Base-by-base conservation (phyloP, 2,888 invertebrate genomes). In the Koerneria pararmatus region DNA sequence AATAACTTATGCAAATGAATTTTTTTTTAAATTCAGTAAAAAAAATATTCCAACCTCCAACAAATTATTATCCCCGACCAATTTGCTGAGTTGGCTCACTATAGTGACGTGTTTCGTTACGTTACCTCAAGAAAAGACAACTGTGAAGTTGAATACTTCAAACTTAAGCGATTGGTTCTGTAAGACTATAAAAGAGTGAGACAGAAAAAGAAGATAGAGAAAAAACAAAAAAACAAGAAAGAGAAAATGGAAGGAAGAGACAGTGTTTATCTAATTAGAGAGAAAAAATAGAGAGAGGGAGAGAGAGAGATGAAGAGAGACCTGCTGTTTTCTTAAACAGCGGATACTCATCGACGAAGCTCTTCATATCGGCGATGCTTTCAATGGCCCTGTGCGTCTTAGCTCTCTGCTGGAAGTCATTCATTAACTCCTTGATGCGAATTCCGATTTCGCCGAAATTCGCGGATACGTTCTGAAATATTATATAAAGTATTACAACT, bases 371-470 rank as follows among this genome's bases (percentile, higher is more conserved):
- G 0, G 91, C 89, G 79, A 99, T 97, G 78, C 93, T 94, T 86
- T 99, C 97, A 1, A 99, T 91, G 87, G 74, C 73, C 84, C 94
- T 91, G 80, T 95, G 93, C 79, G 91, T 92, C 84, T 95, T 91
- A 2, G 94, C 71, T 85, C 94, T 93, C 78, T 89, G 89, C 85
- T 95, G 95, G 85, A 95, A 98, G 82, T 95, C 93, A 69, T 97
- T 95, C 91, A 99, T 97, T 65, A 98, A 86, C 29, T 90, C 89
- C 85, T 97, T 95, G 76, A 98, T 95, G 54, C 92, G 95, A 80
- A 92, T 91, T 0, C 95, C 97, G 80, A 99, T 95, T 87, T 98
- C 97, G 49, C 98, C 98, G 86, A 95, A 99, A 86, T 98, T 98
- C 19, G 91, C 88, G 84, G 92, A 94, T 84, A 94, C 88, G 84